These are phyloP conservation scores for Rhodinocichla rosea DNA, from an alignment of 2,113 vertebrate species.

Conservation along the genomic window DNA sequence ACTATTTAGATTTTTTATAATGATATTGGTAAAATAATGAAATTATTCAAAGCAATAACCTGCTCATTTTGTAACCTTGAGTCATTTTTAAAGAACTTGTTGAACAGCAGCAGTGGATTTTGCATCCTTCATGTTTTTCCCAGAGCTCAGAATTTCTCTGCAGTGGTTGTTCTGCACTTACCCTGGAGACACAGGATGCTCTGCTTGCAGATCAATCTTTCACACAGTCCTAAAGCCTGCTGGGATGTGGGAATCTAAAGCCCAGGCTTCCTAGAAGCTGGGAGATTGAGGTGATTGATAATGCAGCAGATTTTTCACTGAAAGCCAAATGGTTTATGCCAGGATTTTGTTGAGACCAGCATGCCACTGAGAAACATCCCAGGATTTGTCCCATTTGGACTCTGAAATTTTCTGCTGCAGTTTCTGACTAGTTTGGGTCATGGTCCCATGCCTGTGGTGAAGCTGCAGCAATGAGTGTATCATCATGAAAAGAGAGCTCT, in stretches of 20 bases:
- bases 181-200: not conserved
- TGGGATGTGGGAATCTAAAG: not conserved
- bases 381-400: not conserved
- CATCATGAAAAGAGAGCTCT: not conserved
- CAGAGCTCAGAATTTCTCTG: not conserved
- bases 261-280: not conserved
- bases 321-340: not conserved
- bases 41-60: not conserved
- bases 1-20: not conserved
- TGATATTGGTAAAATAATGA: not conserved
- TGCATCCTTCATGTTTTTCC: rapidly evolving
- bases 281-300: not conserved
- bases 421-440: not conserved
- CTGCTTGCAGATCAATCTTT: not conserved
- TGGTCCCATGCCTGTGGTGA: not conserved
- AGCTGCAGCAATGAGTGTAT: not conserved
- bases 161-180: not conserved
- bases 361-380: not conserved
- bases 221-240: not conserved
- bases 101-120: not conserved
- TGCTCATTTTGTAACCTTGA: not conserved
- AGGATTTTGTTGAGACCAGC: not conserved
- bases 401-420: not conserved
- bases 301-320: not conserved
- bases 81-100: not conserved